Conservation (phyloP, 2,113 vertebrate genomes). For the Scalopus aquaticus region DNA sequence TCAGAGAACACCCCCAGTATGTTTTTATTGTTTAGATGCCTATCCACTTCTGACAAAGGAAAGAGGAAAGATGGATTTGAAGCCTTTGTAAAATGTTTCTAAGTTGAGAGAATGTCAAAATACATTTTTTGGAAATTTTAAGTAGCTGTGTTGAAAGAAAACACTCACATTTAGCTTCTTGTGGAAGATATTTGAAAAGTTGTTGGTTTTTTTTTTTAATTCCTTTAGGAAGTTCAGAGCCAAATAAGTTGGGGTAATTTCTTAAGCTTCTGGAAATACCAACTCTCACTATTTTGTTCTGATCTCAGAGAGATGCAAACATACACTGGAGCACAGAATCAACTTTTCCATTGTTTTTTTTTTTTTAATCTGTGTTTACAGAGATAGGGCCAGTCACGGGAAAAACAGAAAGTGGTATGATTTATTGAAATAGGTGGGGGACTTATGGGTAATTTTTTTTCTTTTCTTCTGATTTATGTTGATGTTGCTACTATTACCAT, state of each 20-base stretch:
- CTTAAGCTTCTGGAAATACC: background rate
- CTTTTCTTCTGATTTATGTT: slow-evolving; percentile 2
- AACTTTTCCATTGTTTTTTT: background rate
- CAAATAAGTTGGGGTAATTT: background rate
- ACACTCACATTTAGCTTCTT: background rate
- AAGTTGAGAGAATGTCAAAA: slow-evolving; percentile 38
- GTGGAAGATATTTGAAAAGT: background rate
- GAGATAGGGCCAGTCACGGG: background rate
- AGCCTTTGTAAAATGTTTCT: background rate
- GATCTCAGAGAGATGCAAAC: background rate
- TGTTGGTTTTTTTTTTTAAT: background rate
- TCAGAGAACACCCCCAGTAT: background rate
- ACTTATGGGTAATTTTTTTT: background rate
- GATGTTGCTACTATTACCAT: background rate
- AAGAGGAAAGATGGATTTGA: background rate
- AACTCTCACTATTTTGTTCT: background rate
- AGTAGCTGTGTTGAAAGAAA: slow-evolving; percentile 34
- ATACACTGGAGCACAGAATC: background rate
- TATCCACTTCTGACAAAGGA: background rate
- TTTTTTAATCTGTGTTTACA: background rate
- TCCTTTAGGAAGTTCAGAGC: background rate
- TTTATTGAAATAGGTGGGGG: background rate
- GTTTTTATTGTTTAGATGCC: background rate
- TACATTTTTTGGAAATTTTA: background rate
- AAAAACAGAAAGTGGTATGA: background rate